A percentile compares a stretch with the other conserved stretches of the same genome.
Conservation (phyloP, 2,888 invertebrate species). For the Dexiosoma caninum region DNA sequence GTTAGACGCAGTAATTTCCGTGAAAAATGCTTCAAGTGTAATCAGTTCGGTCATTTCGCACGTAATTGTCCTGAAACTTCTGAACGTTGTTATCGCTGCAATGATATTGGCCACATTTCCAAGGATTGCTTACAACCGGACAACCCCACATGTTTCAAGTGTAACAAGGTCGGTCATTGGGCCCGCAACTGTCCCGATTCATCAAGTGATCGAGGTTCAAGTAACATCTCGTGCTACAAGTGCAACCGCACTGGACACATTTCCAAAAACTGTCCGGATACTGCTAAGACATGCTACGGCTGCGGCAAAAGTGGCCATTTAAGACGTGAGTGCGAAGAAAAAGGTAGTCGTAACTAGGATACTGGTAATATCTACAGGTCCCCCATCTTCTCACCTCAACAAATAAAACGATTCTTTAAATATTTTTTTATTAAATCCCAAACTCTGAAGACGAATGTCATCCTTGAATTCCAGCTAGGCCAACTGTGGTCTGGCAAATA, state of each 20-base stretch:
- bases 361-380: conserved; percentile 33
- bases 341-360: conserved; percentile 79
- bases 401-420: conserved; percentile 59
- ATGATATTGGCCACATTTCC: conserved; percentile 90
- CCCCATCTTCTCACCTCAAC: conserved; percentile 55
- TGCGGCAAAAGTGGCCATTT: conserved; percentile 95
- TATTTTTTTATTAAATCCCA: conserved; percentile 33
- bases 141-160: conserved; percentile 88
- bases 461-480: conserved; percentile 63
- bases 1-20: conserved; percentile 80
- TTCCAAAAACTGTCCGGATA: conserved; percentile 90
- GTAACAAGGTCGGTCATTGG: conserved; percentile 94
- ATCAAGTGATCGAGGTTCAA: conserved; percentile 75
- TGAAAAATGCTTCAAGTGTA: conserved; percentile 97
- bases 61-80: conserved; percentile 96
- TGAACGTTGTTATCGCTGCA: conserved; percentile 88
- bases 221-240: conserved; percentile 89
- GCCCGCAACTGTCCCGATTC: conserved; percentile 93
- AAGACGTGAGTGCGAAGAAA: conserved; percentile 92
- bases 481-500: conserved; percentile 62
- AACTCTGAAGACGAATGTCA: conserved; percentile 49
- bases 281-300: conserved; percentile 92
- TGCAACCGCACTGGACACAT: conserved; percentile 97
- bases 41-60: conserved; percentile 94
- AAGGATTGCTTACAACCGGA: conserved; percentile 91